Base-by-base conservation (phyloP, 2,888 invertebrate genomes). In the Gastrophysa polygoni region DNA sequence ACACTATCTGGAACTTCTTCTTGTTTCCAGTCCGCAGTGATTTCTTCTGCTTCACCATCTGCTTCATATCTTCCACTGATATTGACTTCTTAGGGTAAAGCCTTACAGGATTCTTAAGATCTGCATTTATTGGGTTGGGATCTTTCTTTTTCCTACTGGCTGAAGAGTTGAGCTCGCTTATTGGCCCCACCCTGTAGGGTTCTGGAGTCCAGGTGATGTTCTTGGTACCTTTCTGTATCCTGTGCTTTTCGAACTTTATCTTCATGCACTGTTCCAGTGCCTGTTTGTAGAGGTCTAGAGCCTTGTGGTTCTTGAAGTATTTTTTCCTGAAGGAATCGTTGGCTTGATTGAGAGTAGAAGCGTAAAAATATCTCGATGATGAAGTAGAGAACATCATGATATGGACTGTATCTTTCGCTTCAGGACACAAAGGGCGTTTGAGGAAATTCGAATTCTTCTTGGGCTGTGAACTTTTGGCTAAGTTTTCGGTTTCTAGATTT, bases 191-290 rank as follows among this genome's bases (percentile, higher is more conserved):
- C 38, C 44, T 47, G 18, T 24, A 28, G n/a, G 43, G 57, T 57
- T 49, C 49, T 38, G 57, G 49, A 34, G 38, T 57, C 49, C 54
- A 54, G 7, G 11, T n/a, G 5, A 54, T 28, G 10, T 43, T 54
- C 14, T 28, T 54, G 43, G 38, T 43, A 6, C 48, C 46, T 20
- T 43, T 54, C 24, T 57, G 46, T 6, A 48, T 16, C 17, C 51
- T 49, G 24, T 46, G 44, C 14, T 55, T 56, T 17, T 59, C 24
- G n/a, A 24, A 46, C 44, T 52, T 63, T 29, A 63, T 66, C 21
- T 50, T 58, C 52, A 58, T 61, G 17, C 58, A 61, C 17, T 66
- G 61, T 43, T 60, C 55, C 16, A 67, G 24, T 1, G 65, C 65
- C 6, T 51, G 46, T 49, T 55, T 60, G 32, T 67, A 67, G 20